phyloP scores from a whole-genome alignment of 2,888 invertebrate species.

The Pseudococcus viburni region DNA sequence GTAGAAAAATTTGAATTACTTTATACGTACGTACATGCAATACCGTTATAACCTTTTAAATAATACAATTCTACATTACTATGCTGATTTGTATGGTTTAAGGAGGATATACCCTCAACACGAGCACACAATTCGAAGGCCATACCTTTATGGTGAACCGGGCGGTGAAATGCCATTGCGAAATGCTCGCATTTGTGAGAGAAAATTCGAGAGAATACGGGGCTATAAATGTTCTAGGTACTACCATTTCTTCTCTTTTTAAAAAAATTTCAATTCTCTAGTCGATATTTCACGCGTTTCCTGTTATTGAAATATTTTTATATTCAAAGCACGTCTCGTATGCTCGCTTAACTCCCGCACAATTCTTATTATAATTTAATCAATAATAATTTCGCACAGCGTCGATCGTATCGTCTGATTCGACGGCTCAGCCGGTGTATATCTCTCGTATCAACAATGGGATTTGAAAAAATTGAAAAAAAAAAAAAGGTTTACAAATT shows the following conservation, averaged over 20 bases:
- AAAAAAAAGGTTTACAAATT: conserved; percentile 33
- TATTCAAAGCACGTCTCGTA: conserved; percentile 36
- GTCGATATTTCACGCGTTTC: conserved; percentile 49
- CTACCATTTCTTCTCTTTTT: conserved; percentile 37
- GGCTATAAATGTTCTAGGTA: conserved; percentile 28
- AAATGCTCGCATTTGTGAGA: neutral
- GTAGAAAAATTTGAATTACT: neutral
- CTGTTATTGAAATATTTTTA: conserved; percentile 49
- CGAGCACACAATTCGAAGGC: conserved; percentile 21
- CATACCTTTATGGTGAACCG: neutral
- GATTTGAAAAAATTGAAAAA: neutral
- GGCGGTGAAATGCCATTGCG: conserved; percentile 5
- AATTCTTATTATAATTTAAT: conserved; percentile 49
- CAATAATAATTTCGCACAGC: conserved; percentile 38
- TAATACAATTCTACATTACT: neutral
- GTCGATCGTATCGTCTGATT: conserved; percentile 34
- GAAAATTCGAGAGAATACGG: conserved; percentile 17
- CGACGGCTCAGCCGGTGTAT: neutral
- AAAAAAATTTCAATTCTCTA: conserved; percentile 36
- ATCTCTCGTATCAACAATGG: conserved; percentile 36
- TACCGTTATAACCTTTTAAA: conserved; percentile 2
- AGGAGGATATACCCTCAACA: neutral
- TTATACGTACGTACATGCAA: neutral
- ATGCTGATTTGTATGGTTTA: conserved; percentile 20
- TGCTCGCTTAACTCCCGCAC: conserved; percentile 31